Conservation (phyloP, 2,113 vertebrate genomes). For the Typhlomys cinereus region DNA sequence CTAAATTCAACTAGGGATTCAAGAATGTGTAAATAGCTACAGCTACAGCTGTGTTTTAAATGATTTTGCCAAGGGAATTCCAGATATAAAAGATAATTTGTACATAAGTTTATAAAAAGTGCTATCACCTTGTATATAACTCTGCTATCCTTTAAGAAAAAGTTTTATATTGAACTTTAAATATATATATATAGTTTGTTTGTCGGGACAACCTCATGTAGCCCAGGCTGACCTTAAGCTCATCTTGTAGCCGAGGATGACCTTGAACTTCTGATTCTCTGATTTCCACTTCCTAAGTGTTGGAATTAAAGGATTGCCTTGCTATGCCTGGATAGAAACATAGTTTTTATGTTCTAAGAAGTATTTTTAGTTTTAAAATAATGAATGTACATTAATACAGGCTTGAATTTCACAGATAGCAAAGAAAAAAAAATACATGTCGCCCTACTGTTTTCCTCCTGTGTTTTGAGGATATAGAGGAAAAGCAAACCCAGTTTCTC, state of each 20-base stretch:
- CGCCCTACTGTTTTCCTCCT: neutral
- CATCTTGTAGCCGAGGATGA: neutral
- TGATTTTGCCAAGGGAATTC: neutral
- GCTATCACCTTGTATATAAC: neutral
- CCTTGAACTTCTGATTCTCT: neutral
- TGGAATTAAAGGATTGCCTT: neutral
- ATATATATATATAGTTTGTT: neutral
- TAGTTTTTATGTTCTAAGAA: conserved; percentile 22
- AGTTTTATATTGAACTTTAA: neutral
- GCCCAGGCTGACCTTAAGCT: neutral
- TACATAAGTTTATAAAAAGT: conserved; percentile 51
- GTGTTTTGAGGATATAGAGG: neutral
- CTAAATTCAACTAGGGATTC: neutral
- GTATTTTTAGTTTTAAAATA: conserved; percentile 53
- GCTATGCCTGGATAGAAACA: neutral
- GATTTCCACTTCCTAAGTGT: neutral
- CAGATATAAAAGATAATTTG: conserved; percentile 16
- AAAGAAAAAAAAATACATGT: neutral
- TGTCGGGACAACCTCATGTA: neutral
- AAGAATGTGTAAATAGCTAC: conserved; percentile 7
- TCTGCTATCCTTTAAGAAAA: neutral
- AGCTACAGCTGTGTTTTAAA: conserved; percentile 43
- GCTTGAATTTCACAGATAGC: conserved; percentile 38
- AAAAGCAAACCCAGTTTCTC: neutral
- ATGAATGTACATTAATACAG: neutral